Evolutionary conservation across 2,888 invertebrate species (phyloP), one percentile per base, ranked within the genome.

Genomic region (Tenodera sinensis): DNA sequence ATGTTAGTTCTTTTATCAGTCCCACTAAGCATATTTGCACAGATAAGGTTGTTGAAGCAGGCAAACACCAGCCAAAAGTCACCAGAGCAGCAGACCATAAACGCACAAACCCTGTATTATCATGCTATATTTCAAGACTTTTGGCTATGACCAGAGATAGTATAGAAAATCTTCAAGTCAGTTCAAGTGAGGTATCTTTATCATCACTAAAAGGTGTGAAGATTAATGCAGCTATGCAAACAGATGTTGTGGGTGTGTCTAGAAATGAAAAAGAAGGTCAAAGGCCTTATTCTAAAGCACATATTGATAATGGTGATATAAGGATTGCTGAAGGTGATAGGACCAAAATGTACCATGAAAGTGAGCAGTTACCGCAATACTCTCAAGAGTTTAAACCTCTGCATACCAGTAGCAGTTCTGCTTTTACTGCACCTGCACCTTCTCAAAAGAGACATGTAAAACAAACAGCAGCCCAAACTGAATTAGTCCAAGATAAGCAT

Each of bases 111-210:
- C 93, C 94, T 2, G 90, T 92, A 20, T 91, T 95, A 83, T 91
- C 93, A 6, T 93, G 93, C 14, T 94, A 94, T 91, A 93, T 95
- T 3, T 93, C 94, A 88, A 93, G 94, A 90, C 92, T 95, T 83
- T 91, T 95, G 28, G 92, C 92, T n/a, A 94, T 95, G 95, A 94
- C 94, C 0, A 93, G 93, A 54, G 92, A 91, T 15, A 93, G 93
- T 89, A 92, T 95, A n/a, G 93, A 94, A 25, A 93, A 94, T 20
- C 91, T 95, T 28, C 93, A 93, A 1, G 93, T 94, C 0, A 93
- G 93, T 42, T 81, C 82, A 20, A 84, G 84, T 28, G 88, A 88
- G 14, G 28, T 84, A 2, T 88, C 88, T 47, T 71, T 20, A 20
- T 84, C 28, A 12, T 34, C 20, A 27, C 84, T 34, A 34, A 84